Evolutionary conservation across 2,113 vertebrate genomes (phyloP), one percentile per base, ranked within the genome.

Genomic region (Calonectris borealis): DNA sequence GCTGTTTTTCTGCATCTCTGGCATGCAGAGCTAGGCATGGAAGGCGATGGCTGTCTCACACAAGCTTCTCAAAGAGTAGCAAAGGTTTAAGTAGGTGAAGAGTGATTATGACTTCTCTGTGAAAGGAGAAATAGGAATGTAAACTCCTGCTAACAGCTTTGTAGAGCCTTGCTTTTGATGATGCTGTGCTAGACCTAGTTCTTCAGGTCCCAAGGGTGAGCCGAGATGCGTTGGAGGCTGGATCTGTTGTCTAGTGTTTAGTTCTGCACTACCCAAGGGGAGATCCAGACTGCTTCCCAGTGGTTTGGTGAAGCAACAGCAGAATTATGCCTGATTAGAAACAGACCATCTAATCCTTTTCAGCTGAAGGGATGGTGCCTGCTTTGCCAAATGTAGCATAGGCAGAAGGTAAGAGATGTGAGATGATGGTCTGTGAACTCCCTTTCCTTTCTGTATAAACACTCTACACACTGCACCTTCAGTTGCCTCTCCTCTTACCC

Each of bases 141-240:
- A 72, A 72, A 70, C 55, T 88, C 42, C 66, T 72, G n/a, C 38
- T 83, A n/a, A 85, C n/a, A 51, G 57, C n/a, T 80, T 84, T 48
- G 48, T 54, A 83, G 70, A 64, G 58, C 36, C 55, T 70, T 78
- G 61, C 12, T 69, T 93, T 85, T 68, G 68, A 32, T 75, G 34
- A 49, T 69, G 52, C 21, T 84, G 60, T 79, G 68, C 77, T 89
- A 72, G 80, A 75, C 65, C 51, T 83, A 52, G 72, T 95, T 94
- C 73, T 82, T 79, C 69, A 72, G 52, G 61, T 93, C 40, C 29
- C 49, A 46, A 17, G 55, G 48, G 52, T 65, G 83, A 91, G 34
- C n/a, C 0, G 7, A 73, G 65, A n/a, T 60, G n/a, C 52, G 34
- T 73, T 62, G 13, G 42, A 88, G 79, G 31, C 69, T 85, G 4